phyloP scores from a whole-genome alignment of 1,140 invertebrate genomes.

The Bombus waltoni region DNA sequence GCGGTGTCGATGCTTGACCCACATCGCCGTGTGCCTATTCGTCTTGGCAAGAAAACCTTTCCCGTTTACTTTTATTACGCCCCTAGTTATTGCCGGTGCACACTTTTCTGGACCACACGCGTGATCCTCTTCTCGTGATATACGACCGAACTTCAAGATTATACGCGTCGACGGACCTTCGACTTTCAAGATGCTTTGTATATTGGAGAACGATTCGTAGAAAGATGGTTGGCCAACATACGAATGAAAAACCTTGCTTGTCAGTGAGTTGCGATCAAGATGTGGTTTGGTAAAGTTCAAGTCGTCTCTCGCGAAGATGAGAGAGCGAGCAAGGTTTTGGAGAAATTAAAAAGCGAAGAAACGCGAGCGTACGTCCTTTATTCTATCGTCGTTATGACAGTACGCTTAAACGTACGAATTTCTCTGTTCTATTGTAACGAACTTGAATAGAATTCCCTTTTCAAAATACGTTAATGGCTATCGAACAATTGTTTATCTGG shows the following conservation, averaged over 20 bases:
- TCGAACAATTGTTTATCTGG: too few species aligned
- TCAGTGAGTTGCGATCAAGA: too few species aligned
- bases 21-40: slow-evolving; percentile 1
- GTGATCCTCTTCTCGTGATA: slow-evolving; percentile 17
- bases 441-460: background rate
- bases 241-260: too few species aligned
- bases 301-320: too few species aligned
- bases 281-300: background rate
- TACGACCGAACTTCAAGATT: background rate
- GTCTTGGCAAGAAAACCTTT: background rate
- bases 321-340: too few species aligned
- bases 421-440: too few species aligned
- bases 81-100: background rate
- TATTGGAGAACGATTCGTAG: too few species aligned
- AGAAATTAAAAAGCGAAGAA: too few species aligned
- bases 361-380: too few species aligned
- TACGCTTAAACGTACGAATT: too few species aligned
- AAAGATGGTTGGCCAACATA: background rate
- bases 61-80: slow-evolving; percentile 10
- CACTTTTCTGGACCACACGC: slow-evolving; percentile 30
- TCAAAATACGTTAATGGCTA: background rate
- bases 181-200: background rate
- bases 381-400: too few species aligned
- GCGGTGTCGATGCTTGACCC: slow-evolving; percentile 20
- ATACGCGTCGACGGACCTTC: background rate